A percentile compares a stretch with the other conserved stretches of the same genome.
Conservation (phyloP, 1,140 invertebrate genomes). For the Drosophila obscura region DNA sequence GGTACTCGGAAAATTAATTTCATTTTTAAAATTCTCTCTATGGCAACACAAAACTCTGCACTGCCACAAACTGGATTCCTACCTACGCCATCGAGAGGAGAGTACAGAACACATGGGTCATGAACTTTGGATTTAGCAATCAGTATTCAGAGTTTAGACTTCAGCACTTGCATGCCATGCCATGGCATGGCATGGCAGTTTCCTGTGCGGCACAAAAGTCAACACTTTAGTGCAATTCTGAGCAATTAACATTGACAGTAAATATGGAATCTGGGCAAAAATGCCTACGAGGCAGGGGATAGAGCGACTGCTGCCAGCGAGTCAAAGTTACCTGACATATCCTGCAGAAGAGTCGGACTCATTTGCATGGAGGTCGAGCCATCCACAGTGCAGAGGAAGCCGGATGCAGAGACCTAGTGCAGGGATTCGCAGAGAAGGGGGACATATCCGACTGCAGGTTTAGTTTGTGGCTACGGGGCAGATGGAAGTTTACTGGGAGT, state of each 20-base stretch:
- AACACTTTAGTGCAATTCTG: constrained; percentile 77
- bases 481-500: constrained; percentile 53
- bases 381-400: constrained; percentile 50
- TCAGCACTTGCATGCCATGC: constrained; percentile 42
- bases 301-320: not conserved
- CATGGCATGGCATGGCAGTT: constrained; percentile 46
- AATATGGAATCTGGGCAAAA: constrained; percentile 78
- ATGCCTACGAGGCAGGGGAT: constrained; percentile 67
- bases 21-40: no score
- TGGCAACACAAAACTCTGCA: no score
- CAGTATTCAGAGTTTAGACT: constrained; percentile 15
- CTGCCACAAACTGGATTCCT: not conserved
- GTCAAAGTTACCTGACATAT: constrained; percentile 37
- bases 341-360: constrained; percentile 65
- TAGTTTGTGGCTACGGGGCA: constrained; percentile 25
- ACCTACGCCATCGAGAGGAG: not conserved
- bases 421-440: constrained; percentile 5
- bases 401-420: constrained; percentile 48
- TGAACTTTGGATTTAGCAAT: constrained; percentile 8
- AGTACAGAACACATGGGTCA: no score
- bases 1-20: no score
- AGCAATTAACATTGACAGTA: constrained; percentile 80
- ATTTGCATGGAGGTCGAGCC: constrained; percentile 57
- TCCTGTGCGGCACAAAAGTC: constrained; percentile 72
- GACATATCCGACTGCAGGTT: not conserved